A percentile compares a stretch with the other conserved stretches of the same genome.
These are phyloP conservation scores for Condylostylus longicornis DNA, from an alignment of 1,140 invertebrate species.

Conservation along the genomic window DNA sequence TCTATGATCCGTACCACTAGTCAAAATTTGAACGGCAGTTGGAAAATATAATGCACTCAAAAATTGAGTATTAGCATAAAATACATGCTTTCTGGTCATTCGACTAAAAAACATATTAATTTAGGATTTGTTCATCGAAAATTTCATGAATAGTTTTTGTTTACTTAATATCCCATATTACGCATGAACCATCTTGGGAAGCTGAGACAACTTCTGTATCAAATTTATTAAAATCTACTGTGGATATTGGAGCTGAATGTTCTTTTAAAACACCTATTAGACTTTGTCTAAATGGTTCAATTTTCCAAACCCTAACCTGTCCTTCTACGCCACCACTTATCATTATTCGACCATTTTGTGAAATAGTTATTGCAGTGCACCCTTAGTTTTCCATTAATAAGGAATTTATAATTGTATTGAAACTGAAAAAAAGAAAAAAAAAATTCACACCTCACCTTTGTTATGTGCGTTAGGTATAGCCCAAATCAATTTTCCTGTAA, in stretches of 20 bases:
- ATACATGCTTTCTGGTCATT: constrained; percentile 54
- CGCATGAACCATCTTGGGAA: constrained; percentile 76
- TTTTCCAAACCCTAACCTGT: constrained; percentile 59
- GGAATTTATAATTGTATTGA: background rate
- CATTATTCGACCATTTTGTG: constrained; percentile 51
- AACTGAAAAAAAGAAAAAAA: no score
- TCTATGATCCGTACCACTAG: constrained; percentile 73
- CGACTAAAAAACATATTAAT: constrained; percentile 34
- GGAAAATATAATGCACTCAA: constrained; percentile 65
- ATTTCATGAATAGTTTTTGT: background rate
- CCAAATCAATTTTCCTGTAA: constrained; percentile 63
- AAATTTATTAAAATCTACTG: constrained; percentile 57
- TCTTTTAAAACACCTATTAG: constrained; percentile 65
- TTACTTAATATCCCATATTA: constrained; percentile 74
- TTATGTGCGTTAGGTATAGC: constrained; percentile 73
- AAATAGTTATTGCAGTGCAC: constrained; percentile 43
- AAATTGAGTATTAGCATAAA: constrained; percentile 80
- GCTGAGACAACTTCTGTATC: constrained; percentile 71
- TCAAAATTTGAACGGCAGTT: constrained; percentile 65
- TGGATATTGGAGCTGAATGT: constrained; percentile 73
- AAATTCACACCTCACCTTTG: constrained; percentile 54
- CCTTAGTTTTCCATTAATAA: constrained; percentile 9
- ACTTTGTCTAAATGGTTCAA: constrained; percentile 45
- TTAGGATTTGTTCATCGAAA: background rate
- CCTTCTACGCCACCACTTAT: constrained; percentile 80